A percentile compares a stretch with the other conserved stretches of the same genome.
These are phyloP conservation scores for Gymnocephalus cernua DNA, from an alignment of 2,113 vertebrate genomes.

Conservation along the genomic window DNA sequence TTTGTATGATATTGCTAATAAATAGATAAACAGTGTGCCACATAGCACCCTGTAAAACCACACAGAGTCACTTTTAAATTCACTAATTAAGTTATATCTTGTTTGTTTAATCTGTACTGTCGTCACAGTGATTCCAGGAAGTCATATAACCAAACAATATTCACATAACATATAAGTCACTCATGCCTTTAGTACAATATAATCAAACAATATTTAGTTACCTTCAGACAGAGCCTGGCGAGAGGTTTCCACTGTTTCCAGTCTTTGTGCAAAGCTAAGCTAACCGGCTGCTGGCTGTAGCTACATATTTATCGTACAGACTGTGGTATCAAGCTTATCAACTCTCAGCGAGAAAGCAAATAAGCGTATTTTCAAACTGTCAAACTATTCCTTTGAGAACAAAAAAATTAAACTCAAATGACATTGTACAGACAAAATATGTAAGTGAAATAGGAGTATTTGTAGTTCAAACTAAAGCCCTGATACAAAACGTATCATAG, in stretches of 20 bases:
- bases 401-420: neutral
- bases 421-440: neutral
- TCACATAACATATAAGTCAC: neutral
- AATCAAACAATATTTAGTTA: neutral
- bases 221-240: neutral
- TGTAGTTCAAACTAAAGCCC: neutral
- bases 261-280: neutral
- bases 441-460: neutral
- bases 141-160: neutral
- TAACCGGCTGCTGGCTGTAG: neutral
- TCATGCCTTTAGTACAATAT: neutral
- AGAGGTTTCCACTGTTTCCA: neutral
- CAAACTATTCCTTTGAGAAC: neutral
- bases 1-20: neutral
- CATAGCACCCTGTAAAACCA: neutral
- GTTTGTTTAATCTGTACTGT: neutral
- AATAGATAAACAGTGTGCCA: neutral
- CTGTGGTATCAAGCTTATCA: neutral
- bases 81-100: neutral
- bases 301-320: neutral
- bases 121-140: neutral
- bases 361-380: neutral
- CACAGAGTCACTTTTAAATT: neutral
- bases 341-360: neutral
- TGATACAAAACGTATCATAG: neutral